A percentile compares a stretch with the other conserved stretches of the same genome.
phyloP scores from a whole-genome alignment of 2,888 invertebrate species.

The Malthinus seriepunctatus region DNA sequence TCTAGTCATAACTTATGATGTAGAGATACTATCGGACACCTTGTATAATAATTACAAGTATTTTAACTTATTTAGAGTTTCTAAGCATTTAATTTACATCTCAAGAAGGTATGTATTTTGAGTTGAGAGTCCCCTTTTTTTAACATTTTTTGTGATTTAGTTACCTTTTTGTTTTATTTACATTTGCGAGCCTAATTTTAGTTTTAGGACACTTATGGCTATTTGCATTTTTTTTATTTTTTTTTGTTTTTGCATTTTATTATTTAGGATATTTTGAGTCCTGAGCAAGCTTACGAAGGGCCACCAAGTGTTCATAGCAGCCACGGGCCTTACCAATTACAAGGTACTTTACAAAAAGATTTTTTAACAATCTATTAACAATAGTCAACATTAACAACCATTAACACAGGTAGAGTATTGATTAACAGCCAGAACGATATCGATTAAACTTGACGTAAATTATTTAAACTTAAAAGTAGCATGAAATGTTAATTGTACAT shows the following conservation, averaged over 20 bases:
- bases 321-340: constrained; percentile 80
- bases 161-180: not conserved
- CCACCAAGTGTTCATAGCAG: constrained; percentile 85
- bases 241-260: constrained; percentile 51
- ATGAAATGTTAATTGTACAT: not conserved
- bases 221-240: constrained; percentile 32
- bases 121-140: not conserved
- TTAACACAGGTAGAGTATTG: constrained; percentile 19
- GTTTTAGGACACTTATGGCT: not conserved
- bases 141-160: not conserved
- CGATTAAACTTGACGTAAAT: no score
- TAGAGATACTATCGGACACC: not conserved
- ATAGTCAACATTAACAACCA: constrained; percentile 14
- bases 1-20: no score
- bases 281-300: constrained; percentile 92
- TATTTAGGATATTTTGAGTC: constrained; percentile 84
- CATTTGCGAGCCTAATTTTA: not conserved
- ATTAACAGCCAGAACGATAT: not conserved
- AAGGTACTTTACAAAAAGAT: constrained; percentile 66
- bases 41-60: not conserved
- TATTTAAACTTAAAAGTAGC: no score
- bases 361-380: constrained; percentile 1
- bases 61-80: not conserved
- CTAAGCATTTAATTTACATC: no score
- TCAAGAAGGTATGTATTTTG: no score